A percentile compares a stretch with the other conserved stretches of the same genome.
Evolutionary conservation across 2,113 vertebrate genomes (phyloP).

Genomic region (Vidua macroura): DNA sequence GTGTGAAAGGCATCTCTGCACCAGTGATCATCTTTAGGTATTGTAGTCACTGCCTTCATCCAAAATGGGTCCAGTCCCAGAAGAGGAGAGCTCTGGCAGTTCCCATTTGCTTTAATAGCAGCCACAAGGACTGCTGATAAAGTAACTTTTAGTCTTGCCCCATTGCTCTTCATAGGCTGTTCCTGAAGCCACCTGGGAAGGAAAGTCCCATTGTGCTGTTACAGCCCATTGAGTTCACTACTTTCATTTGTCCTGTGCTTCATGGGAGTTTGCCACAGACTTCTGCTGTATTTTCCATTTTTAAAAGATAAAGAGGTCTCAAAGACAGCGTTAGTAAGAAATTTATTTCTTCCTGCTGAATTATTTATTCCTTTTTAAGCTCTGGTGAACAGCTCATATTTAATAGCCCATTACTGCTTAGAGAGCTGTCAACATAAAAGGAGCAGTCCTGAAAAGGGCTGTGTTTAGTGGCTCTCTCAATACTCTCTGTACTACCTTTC

Average conservation of each 20-base stretch:
- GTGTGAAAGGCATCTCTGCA: not conserved
- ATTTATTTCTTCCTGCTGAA: constrained; percentile 37
- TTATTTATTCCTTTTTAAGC: constrained; percentile 30
- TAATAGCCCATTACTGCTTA: not conserved
- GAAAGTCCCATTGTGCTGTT: not conserved
- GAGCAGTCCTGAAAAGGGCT: not conserved
- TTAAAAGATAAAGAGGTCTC: not conserved
- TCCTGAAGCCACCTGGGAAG: not conserved
- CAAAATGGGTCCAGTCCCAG: not conserved
- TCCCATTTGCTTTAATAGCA: not conserved
- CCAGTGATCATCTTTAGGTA: not conserved
- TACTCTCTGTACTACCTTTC: not conserved
- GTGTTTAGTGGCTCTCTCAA: not conserved
- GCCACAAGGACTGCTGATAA: not conserved
- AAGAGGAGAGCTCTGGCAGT: not conserved
- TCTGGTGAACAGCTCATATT: not conserved
- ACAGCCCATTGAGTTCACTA: not conserved
- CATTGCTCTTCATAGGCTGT: not conserved
- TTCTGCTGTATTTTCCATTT: not conserved
- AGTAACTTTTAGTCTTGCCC: not conserved
- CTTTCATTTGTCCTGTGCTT: not conserved
- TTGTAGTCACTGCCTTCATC: not conserved
- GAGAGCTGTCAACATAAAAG: not conserved
- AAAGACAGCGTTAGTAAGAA: not conserved
- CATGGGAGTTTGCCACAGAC: not conserved